Conservation (phyloP, 2,888 invertebrate genomes). For the Athalia rosae region DNA sequence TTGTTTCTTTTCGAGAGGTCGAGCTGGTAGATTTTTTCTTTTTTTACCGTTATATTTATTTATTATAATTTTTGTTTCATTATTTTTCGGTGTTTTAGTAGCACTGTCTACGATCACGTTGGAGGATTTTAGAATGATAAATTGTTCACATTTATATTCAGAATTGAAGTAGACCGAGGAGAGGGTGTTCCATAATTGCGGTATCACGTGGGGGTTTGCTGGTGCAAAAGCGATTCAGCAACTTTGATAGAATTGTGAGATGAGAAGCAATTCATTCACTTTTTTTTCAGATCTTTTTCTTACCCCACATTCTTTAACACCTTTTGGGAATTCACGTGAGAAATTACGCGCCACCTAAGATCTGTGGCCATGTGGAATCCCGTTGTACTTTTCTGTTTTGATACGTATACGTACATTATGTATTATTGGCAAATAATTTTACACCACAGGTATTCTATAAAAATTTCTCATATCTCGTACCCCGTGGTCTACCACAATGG, state of each 20-base stretch:
- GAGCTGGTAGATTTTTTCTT: no score
- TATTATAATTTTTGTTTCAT: not conserved
- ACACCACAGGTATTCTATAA: no score
- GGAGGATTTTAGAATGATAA: constrained; percentile 24
- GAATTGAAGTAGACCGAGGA: not conserved
- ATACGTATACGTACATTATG: no score
- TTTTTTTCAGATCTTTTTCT: not conserved
- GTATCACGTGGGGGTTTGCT: constrained; percentile 21
- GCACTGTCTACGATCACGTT: not conserved
- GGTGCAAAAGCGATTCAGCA: not conserved
- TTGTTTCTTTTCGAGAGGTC: no score
- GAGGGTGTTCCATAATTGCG: constrained; percentile 25
- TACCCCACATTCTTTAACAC: not conserved
- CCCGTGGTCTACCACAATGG: no score
- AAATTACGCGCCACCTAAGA: no score
- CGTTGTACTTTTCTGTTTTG: no score
- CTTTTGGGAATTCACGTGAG: no score
- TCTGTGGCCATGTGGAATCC: no score
- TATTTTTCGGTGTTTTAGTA: not conserved
- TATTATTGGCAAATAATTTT: no score
- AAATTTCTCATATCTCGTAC: no score
- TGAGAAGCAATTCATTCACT: not conserved
- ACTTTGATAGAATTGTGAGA: constrained; percentile 12
- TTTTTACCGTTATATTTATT: not conserved
- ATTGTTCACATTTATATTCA: constrained; percentile 15